Evolutionary conservation across 1,140 invertebrate genomes (phyloP), one percentile per base, ranked within the genome.

Genomic region (Anadara kagoshimensis): DNA sequence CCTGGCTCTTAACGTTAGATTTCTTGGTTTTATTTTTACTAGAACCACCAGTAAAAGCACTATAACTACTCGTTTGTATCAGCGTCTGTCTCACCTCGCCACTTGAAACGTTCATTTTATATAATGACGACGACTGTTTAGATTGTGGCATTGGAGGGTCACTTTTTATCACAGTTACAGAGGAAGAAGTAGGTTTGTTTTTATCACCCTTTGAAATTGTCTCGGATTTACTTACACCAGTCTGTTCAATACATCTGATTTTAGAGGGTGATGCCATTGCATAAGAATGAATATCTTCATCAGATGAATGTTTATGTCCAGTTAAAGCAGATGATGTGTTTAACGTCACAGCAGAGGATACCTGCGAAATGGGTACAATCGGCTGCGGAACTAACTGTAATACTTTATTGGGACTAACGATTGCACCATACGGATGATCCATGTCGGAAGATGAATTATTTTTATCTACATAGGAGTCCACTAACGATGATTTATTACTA

Each of bases 371-470:
- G 16, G 79, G 78, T 26, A 81, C 79, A 18, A 81, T 81, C 26
- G 83, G 79, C 51, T 84, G 80, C 12, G 80, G 83, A 58, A 84
- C 75, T 7, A 82, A 66, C 61, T 84, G 80, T 49, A 75, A 54
- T 1, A 68, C 59, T 63, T 81, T 81, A 20, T 71, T 76, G 20
- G 80, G 75, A 68, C 71, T 69, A 14, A 78, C 71, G 59, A 72
- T 73, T 16, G 70, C 59, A 47, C 75, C 73, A 70, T 70, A 75
- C 14, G 67, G 29, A 29, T 75, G 73, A 61, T 75, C 73, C 36
- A n/a, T 66, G n/a, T 73, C 70, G n/a, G 44, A 45, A 29, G 16
- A 47, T 36, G 59, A 57, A 53, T 64, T 22, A 18, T 29, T 26
- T 63, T 53, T 65, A 44, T 47, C 58, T 8, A 41, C 43, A 61